Base-by-base conservation (phyloP, 2,113 vertebrate genomes). In the Hippopotamus amphibius region DNA sequence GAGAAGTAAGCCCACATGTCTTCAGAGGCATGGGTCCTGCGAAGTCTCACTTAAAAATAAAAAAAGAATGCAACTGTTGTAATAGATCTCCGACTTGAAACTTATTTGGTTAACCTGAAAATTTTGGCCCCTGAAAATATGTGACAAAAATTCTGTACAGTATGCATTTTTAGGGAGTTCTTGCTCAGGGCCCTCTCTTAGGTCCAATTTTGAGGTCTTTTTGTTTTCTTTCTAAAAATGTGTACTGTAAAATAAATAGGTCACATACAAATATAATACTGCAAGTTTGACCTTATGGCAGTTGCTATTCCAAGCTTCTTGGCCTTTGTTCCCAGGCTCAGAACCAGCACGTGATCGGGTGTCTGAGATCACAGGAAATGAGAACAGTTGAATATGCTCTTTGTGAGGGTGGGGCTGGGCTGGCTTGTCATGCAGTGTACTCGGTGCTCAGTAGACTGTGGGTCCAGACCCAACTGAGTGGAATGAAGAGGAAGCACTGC, bases 161-260 rank as follows among this genome's bases (percentile, higher is more conserved):
- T 10, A 50, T 11, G 12, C 43, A 11, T 17, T 92, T 95, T 53
- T 12, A 68, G 55, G 28, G 19, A 63, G 33, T 71, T 89, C 21
- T 68, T 57, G 19, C n/a, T 46, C 30, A 28, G 59, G 13, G 28
- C n/a, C 41, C 48, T 77, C n/a, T 69, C 12, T 2, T 17, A 83
- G 43, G 37, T 55, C 41, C 33, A 48, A 10, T 65, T 63, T 55
- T 80, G 50, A 93, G 12, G 14, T 77, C 82, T 48, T 30, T 50
- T 91, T 93, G 33, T 84, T 61, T 90, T 95, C 26, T 55, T 94
- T 95, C 61, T 69, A 24, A 80, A 46, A 74, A 48, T 10, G 12
- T 26, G 7, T 16, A 13, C 16, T 17, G 26, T 61, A 48, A 69
- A 88, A 43, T 77, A 76, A 26, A 26, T n/a, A n/a, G 16, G 33